Evolutionary conservation across 2,888 invertebrate genomes (phyloP), one percentile per base, ranked within the genome.

Genomic region (Steinernema carpocapsae): DNA sequence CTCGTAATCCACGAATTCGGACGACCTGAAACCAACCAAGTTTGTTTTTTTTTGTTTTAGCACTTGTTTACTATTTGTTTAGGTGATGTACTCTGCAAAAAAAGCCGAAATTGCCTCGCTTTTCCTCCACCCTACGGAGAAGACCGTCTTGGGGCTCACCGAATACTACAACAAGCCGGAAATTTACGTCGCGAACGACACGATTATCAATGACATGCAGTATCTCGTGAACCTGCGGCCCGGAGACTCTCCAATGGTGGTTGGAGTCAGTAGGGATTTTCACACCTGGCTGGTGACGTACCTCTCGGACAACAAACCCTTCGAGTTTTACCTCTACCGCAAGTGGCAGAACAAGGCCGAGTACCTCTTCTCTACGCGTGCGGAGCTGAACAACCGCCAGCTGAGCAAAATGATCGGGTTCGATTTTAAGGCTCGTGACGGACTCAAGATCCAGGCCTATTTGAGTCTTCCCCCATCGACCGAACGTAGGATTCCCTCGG

Each of bases 111-210:
- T 86, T 70, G 83, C 83, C 24, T 80, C 82, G 22, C 84, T 86
- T 22, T 74, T 86, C 48, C 82, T 86, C 72, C 86, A 86, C 74
- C 77, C 72, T 24, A 81, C 64, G 45, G 86, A 86, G 48, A 80
- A 83, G 71, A 86, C 84, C 7, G 79, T 86, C 6, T 76, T 86
- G 10, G 84, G 85, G 14, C 82, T 86, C 22, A 82, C 84, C 0
- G 86, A 86, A 76, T 80, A 83, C 71, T 86, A 86, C 72, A 85
- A 86, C 79, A 85, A 86, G 76, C 86, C 86, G 12, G 86, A 86
- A 71, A 77, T 86, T 32, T 84, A 82, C 72, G 86, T 86, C n/a
- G 84, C 86, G 32, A 86, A 86, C 73, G 81, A 83, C 26, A 84
- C 84, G 7, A 82, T 84, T 64, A 46, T 80, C 17, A 74, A 74